Conservation (phyloP, 2,113 vertebrate species). For the Dissostichus mawsoni region DNA sequence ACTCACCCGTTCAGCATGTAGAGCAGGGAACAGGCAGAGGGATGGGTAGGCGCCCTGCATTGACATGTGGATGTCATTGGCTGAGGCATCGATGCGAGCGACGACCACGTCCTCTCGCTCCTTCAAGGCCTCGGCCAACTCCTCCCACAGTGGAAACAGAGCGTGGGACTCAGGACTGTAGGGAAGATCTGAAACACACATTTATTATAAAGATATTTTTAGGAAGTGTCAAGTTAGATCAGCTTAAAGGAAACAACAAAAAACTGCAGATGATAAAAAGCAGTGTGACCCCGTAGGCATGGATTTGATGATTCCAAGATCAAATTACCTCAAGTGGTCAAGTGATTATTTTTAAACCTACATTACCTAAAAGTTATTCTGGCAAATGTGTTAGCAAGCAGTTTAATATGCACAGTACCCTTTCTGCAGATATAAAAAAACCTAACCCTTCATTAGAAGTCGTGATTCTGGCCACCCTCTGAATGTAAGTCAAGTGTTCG, state of each 20-base stretch:
- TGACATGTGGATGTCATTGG: slow-evolving; percentile 88
- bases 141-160: slow-evolving; percentile 87
- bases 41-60: slow-evolving; percentile 79
- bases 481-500: neutral
- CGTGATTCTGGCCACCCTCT: no score
- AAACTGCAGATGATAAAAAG: neutral
- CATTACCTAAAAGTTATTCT: neutral
- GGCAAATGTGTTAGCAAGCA: no score
- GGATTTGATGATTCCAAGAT: neutral
- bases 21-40: slow-evolving; percentile 90
- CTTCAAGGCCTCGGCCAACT: slow-evolving; percentile 85
- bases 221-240: neutral
- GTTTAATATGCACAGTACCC: no score
- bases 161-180: slow-evolving; percentile 85
- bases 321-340: neutral
- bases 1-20: slow-evolving; percentile 80
- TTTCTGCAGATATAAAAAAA: no score
- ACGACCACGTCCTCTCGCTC: slow-evolving; percentile 82
- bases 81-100: slow-evolving; percentile 89
- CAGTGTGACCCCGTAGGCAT: neutral
- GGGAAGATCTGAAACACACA: slow-evolving; percentile 85
- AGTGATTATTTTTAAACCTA: neutral
- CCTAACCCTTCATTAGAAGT: no score
- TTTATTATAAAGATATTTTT: neutral
- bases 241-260: neutral